Percentiles rank a stretch among this genome's conserved stretches.
phyloP scores from a whole-genome alignment of 2,888 invertebrate species.

The Idaea biselata region DNA sequence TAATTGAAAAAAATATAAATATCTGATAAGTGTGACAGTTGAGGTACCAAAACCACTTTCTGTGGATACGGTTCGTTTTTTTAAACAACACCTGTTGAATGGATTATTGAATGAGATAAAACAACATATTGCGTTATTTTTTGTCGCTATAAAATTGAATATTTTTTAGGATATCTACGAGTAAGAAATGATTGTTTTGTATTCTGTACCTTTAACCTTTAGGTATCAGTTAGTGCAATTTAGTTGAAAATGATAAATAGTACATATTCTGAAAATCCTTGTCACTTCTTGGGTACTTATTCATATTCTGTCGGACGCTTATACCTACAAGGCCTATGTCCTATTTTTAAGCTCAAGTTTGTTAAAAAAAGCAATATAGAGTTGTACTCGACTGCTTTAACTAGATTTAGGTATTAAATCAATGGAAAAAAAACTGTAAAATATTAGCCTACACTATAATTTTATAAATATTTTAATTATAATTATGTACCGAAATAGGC shows the following conservation, averaged over 20 bases:
- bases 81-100: constrained; percentile 64
- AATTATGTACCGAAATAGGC: constrained; percentile 43
- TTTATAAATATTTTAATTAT: constrained; percentile 31
- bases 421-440: too few species aligned
- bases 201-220: neutral
- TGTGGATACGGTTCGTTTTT: constrained; percentile 68
- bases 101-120: constrained; percentile 63
- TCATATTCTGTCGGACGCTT: too few species aligned
- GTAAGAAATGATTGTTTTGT: neutral
- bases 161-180: constrained; percentile 4
- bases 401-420: too few species aligned
- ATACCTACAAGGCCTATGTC: too few species aligned
- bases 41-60: constrained; percentile 63
- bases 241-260: neutral
- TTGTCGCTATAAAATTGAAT: constrained; percentile 11
- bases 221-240: neutral
- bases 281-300: neutral
- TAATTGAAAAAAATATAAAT: constrained; percentile 45
- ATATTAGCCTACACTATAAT: constrained; percentile 3
- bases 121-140: constrained; percentile 48
- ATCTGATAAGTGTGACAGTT: constrained; percentile 71
- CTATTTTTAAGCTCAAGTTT: too few species aligned
- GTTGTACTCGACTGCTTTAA: neutral
- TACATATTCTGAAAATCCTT: neutral
- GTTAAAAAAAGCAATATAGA: neutral